Evolutionary conservation across 2,888 invertebrate genomes (phyloP).

Genomic region (Himalopsyche tibetana): DNA sequence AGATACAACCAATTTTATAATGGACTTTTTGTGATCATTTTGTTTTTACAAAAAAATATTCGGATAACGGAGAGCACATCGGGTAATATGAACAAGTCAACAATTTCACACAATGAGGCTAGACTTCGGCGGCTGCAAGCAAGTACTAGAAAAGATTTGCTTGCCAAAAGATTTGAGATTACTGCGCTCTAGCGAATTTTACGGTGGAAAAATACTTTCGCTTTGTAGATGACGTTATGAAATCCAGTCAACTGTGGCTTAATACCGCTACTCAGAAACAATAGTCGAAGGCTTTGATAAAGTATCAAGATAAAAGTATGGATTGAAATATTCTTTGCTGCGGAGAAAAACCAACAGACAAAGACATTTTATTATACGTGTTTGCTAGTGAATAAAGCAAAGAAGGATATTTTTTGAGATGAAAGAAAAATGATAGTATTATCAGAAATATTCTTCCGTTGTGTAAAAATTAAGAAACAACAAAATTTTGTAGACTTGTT

Average conservation of each 20-base stretch:
- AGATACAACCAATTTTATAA: too few species aligned
- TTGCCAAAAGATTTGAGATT: conserved; percentile 57
- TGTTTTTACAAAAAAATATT: neutral
- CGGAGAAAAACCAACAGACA: neutral
- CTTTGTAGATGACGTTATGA: conserved; percentile 35
- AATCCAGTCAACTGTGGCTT: conserved; percentile 46
- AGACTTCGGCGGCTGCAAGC: neutral
- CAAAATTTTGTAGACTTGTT: too few species aligned
- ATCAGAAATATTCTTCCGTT: too few species aligned
- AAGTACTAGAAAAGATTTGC: conserved; percentile 1
- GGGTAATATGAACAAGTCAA: neutral
- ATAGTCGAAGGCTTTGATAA: neutral
- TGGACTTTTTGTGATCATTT: neutral
- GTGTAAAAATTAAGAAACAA: too few species aligned
- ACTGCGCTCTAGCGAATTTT: neutral
- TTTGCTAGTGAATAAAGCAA: too few species aligned
- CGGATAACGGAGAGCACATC: neutral
- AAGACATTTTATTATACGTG: neutral
- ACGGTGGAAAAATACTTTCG: conserved; percentile 23
- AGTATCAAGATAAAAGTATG: conserved; percentile 3
- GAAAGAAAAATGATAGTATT: too few species aligned
- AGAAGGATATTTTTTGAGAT: too few species aligned
- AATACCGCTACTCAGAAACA: conserved; percentile 12
- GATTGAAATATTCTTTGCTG: neutral
- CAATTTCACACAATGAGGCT: neutral